These are phyloP conservation scores for Glaucopsyche alexis DNA, from an alignment of 2,888 invertebrate species.

Conservation along the genomic window DNA sequence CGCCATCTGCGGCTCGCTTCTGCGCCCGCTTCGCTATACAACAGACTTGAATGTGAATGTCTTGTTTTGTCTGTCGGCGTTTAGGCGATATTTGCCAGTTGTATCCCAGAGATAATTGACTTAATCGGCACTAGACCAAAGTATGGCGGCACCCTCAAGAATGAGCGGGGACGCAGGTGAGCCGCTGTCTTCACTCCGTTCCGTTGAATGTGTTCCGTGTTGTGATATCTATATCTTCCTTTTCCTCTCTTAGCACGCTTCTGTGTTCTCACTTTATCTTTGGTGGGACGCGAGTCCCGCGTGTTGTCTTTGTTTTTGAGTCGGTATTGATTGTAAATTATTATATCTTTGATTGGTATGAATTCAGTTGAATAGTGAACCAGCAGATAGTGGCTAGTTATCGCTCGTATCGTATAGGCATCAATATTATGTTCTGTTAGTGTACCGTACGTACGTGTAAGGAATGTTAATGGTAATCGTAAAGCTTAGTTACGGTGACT, in stretches of 20 bases:
- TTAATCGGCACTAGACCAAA: constrained; percentile 99
- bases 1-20: constrained; percentile 51
- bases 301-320: constrained; percentile 75
- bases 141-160: constrained; percentile 99
- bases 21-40: constrained; percentile 52
- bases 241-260: constrained; percentile 81
- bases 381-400: constrained; percentile 80
- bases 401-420: constrained; percentile 77
- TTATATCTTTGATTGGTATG: constrained; percentile 70
- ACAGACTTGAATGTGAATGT: constrained; percentile 78
- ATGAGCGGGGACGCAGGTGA: constrained; percentile 99
- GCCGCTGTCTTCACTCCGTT: constrained; percentile 82
- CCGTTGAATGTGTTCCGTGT: constrained; percentile 82
- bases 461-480: constrained; percentile 75
- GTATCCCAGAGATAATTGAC: constrained; percentile 99
- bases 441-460: constrained; percentile 66
- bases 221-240: constrained; percentile 78
- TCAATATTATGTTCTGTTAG: constrained; percentile 78
- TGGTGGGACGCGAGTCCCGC: constrained; percentile 77
- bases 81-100: constrained; percentile 99
- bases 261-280: constrained; percentile 80
- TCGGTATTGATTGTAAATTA: constrained; percentile 76
- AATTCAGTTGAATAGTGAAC: constrained; percentile 76
- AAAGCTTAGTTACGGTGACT: constrained; percentile 76
- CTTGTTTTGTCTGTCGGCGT: constrained; percentile 83